Evolutionary conservation across 2,797 vertebrate genomes (phyloP), one percentile per base, ranked within the genome.

Genomic region (Danionella dracula): DNA sequence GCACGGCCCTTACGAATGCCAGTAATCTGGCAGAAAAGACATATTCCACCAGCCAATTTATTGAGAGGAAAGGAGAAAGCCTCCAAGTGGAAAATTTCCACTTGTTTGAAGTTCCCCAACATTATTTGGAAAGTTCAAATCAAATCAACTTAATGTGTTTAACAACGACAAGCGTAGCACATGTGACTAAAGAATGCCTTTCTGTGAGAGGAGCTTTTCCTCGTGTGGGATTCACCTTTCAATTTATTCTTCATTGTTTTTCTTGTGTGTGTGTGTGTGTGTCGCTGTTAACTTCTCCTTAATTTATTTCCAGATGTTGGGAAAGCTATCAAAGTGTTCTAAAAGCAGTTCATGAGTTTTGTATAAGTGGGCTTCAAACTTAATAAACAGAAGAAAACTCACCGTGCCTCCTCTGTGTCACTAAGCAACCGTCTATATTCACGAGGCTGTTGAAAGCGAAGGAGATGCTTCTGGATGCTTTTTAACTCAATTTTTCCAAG

Each of bases 331-430:
- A 76, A 84, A 56, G 75, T 84, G 78, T 88, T 88, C 80, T 81
- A 82, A 87, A 90, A 85, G 77, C 79, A 83, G 84, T 87, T 89
- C 87, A 57, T 87, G 83, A 83, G 81, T 86, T 90, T 90, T 90
- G 86, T 90, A 89, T 81, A 80, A 86, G 82, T 84, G 85, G 83
- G 84, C 88, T 89, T 90, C 78, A 84, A 86, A 85, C 84, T 86
- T 81, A 90, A 90, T 89, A 89, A 90, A 87, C 82, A 69, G 79
- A 84, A 85, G 72, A 86, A 85, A 80, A 76, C 53, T 71, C 5
- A 58, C 20, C 16, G 27, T 42, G 37, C 32, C 8, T 71, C 34
- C 4, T 13, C 20, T 68, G 31, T 55, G 57, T 66, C 17, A 6
- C 16, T 40, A 19, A 27, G 29, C 42, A 53, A 60, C 37, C 16